phyloP scores from a whole-genome alignment of 2,113 vertebrate genomes.

The Xiphorhynchus elegans region DNA sequence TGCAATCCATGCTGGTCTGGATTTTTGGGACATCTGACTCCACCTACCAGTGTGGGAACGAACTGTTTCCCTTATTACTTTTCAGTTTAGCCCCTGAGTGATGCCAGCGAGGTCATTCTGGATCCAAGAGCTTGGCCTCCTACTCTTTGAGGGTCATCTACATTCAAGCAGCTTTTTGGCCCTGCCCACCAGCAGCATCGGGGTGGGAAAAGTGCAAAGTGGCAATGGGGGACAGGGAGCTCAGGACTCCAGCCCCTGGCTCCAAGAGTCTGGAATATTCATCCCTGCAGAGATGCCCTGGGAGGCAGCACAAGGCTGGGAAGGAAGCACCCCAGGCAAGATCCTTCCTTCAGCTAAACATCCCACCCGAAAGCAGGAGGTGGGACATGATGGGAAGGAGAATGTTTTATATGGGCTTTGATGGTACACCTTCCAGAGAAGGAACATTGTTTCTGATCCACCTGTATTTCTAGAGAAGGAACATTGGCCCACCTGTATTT shows the following conservation, averaged over 20 bases:
- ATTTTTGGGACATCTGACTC: background rate
- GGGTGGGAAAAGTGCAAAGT: background rate
- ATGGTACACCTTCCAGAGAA: background rate
- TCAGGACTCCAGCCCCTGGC: background rate
- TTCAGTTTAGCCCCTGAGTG: background rate
- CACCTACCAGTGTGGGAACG: fast-evolving
- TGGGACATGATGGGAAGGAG: background rate
- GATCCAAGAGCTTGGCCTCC: background rate
- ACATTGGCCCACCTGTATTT: background rate
- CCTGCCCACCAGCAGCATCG: background rate
- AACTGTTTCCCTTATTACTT: background rate
- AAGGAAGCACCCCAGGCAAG: background rate
- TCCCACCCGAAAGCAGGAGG: background rate
- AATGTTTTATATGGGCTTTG: background rate
- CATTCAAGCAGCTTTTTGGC: background rate
- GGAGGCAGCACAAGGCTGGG: background rate
- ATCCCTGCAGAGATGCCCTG: background rate
- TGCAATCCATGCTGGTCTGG: background rate
- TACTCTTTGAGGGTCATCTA: fast-evolving
- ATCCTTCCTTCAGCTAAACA: background rate
- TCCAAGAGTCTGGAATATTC: background rate
- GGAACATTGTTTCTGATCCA: background rate
- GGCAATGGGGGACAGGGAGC: background rate
- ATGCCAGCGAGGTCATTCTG: background rate
- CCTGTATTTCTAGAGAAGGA: background rate